Percentiles rank a stretch among this genome's conserved stretches.
Conservation (phyloP, 2,797 vertebrate genomes). For the Accipiter badius region DNA sequence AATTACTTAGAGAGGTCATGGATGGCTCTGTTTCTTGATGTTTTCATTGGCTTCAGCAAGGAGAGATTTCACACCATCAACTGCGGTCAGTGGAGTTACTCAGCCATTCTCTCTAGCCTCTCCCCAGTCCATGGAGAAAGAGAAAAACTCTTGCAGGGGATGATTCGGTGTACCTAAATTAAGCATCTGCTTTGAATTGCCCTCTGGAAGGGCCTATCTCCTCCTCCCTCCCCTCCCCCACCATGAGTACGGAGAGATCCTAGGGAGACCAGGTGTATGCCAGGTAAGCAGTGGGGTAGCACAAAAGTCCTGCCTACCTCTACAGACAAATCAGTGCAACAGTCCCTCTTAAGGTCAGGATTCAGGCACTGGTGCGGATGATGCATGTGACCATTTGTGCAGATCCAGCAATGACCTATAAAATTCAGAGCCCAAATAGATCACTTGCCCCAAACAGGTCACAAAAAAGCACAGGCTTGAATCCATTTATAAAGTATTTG, state of each 20-base stretch:
- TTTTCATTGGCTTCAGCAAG: background rate
- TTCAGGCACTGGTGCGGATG: background rate
- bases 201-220: background rate
- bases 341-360: background rate
- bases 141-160: background rate
- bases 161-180: background rate
- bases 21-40: background rate
- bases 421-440: background rate
- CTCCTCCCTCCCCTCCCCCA: rapidly evolving
- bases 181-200: background rate
- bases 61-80: background rate
- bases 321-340: background rate
- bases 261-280: background rate
- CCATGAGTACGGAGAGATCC: background rate
- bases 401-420: background rate
- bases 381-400: background rate
- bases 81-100: background rate
- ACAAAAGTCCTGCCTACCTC: background rate
- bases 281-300: background rate
- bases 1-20: background rate
- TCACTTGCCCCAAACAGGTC: background rate
- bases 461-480: background rate
- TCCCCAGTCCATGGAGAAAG: background rate
- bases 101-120: background rate
- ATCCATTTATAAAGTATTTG: background rate